These are phyloP conservation scores for Siderastrea radians DNA, from an alignment of 92 coral and sea anemone species.

Conservation along the genomic window DNA sequence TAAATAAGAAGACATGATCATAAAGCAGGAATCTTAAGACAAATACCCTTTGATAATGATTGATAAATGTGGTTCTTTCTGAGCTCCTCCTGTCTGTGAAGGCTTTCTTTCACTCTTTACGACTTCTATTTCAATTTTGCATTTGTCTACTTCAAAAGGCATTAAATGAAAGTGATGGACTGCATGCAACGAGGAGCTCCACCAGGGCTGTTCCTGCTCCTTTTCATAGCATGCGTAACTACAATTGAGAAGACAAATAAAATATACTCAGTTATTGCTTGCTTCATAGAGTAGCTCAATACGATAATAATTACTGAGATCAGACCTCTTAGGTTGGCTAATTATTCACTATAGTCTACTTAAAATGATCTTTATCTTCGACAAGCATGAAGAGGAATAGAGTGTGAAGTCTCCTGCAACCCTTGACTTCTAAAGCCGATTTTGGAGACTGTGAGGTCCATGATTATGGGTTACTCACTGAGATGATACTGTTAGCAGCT, in stretches of 20 bases:
- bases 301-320: slow-evolving; percentile 13
- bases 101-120: neutral
- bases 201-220: slow-evolving; percentile 52
- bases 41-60: slow-evolving; percentile 32
- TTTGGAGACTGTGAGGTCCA: too few species aligned
- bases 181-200: slow-evolving; percentile 57
- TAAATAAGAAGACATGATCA: too few species aligned
- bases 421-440: neutral
- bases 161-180: slow-evolving; percentile 76
- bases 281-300: neutral
- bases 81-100: neutral
- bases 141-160: slow-evolving; percentile 37
- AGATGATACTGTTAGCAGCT: too few species aligned
- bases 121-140: slow-evolving; percentile 54
- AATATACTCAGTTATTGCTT: neutral
- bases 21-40: slow-evolving; percentile 10
- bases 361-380: neutral
- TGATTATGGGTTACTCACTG: too few species aligned
- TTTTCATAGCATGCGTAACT: slow-evolving; percentile 65
- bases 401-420: neutral
- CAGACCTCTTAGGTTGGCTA: slow-evolving; percentile 4
- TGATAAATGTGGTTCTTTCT: slow-evolving; percentile 29
- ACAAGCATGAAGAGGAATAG: neutral
- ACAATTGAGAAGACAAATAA: slow-evolving; percentile 1
- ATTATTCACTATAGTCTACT: neutral